Conservation (phyloP, 2,797 vertebrate species). For the Acanthopagrus latus region DNA sequence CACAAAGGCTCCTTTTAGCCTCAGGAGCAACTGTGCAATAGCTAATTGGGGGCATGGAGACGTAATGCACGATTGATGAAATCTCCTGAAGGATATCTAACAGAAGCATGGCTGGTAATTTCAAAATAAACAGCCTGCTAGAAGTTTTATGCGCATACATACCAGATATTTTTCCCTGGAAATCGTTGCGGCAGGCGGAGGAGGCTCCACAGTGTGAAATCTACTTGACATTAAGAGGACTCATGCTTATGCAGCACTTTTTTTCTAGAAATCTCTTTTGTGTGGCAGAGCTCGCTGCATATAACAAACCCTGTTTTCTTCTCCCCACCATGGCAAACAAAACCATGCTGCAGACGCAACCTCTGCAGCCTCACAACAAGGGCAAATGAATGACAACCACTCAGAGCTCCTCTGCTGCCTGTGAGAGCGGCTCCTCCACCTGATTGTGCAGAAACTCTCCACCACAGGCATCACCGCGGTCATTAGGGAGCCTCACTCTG, state of each 20-base stretch:
- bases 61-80: not conserved
- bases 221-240: conserved; percentile 22
- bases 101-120: not conserved
- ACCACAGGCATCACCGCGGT: conserved; percentile 4
- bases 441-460: conserved; percentile 10
- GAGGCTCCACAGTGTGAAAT: conserved; percentile 15
- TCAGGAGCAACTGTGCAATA: conserved; percentile 12
- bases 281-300: conserved; percentile 5
- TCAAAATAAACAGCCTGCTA: not conserved
- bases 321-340: conserved; percentile 6
- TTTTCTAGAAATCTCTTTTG: conserved; percentile 16
- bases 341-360: conserved; percentile 35
- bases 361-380: conserved; percentile 63
- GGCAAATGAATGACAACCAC: conserved; percentile 68
- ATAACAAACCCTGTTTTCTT: conserved; percentile 7
- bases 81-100: not conserved
- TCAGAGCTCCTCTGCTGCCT: conserved; percentile 23
- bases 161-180: not conserved
- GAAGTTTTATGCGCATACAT: no score
- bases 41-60: not conserved
- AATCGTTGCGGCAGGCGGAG: not conserved
- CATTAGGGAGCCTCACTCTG: not conserved
- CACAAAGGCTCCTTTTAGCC: conserved; percentile 40
- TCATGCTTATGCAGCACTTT: conserved; percentile 29
- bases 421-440: conserved; percentile 24